phyloP scores from a whole-genome alignment of 2,888 invertebrate species.

The Ectemnius continuus region DNA sequence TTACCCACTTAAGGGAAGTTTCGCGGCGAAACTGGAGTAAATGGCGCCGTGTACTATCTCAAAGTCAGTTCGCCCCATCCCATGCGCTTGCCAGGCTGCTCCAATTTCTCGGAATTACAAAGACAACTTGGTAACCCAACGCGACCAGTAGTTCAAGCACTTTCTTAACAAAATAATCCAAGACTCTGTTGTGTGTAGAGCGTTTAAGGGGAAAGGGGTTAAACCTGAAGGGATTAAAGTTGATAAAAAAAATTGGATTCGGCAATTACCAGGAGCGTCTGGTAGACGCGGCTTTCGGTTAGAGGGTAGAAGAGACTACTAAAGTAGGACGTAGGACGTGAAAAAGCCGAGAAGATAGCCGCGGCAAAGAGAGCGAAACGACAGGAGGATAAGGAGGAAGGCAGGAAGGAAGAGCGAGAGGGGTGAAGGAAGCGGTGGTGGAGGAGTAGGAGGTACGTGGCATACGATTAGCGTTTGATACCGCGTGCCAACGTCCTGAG shows the following conservation, averaged over 20 bases:
- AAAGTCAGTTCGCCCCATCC: too few species aligned
- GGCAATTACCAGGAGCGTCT: background rate
- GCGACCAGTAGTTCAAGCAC: too few species aligned
- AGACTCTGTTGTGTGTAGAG: too few species aligned
- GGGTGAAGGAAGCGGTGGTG: slow-evolving; percentile 29
- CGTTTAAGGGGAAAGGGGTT: too few species aligned
- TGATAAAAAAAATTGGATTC: slow-evolving; percentile 1
- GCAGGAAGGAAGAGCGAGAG: slow-evolving; percentile 26
- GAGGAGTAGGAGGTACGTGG: slow-evolving; percentile 47
- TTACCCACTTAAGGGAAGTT: slow-evolving; percentile 1
- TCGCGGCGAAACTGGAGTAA: background rate
- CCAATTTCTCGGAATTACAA: too few species aligned
- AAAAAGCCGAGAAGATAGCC: slow-evolving; percentile 44
- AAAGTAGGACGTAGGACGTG: slow-evolving; percentile 47
- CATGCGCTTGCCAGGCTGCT: background rate
- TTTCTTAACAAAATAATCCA: too few species aligned
- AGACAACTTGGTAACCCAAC: too few species aligned
- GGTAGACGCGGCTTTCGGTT: slow-evolving; percentile 47
- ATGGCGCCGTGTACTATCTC: background rate
- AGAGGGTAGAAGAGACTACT: slow-evolving; percentile 52
- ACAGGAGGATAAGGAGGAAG: slow-evolving; percentile 47
- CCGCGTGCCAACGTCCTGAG: slow-evolving; percentile 67
- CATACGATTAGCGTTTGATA: slow-evolving; percentile 68
- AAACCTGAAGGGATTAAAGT: background rate
- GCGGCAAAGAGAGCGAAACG: background rate